Percentiles rank a stretch among this genome's conserved stretches.
Evolutionary conservation across 2,797 vertebrate species (phyloP).

Genomic region (Scolopax rusticola): DNA sequence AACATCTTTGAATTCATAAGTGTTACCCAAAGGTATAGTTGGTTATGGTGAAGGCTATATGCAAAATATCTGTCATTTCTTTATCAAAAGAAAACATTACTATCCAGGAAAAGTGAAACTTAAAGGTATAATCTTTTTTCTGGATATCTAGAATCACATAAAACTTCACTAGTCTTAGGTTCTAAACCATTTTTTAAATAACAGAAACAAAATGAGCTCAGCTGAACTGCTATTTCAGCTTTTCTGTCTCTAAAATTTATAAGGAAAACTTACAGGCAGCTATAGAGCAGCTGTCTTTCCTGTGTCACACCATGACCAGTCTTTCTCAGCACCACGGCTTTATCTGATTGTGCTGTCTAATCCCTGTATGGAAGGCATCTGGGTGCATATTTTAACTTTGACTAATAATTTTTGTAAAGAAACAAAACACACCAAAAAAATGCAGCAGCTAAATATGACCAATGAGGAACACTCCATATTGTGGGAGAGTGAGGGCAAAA

Average conservation of each 20-base stretch:
- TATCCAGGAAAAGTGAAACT: background rate
- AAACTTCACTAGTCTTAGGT: background rate
- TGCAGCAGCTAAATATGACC: background rate
- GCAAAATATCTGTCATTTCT: background rate
- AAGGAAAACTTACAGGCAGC: background rate
- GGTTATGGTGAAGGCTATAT: background rate
- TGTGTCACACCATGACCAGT: rapidly evolving
- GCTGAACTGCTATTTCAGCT: background rate
- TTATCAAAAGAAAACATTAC: background rate
- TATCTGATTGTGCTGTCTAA: background rate
- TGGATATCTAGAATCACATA: background rate
- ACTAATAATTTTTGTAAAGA: background rate
- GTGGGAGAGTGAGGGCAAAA: background rate
- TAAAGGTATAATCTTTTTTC: background rate
- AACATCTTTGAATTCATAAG: background rate
- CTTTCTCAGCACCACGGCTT: background rate
- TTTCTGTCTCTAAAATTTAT: background rate
- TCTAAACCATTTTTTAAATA: background rate
- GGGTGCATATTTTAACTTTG: background rate
- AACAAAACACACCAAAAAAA: background rate
- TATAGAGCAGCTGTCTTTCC: background rate
- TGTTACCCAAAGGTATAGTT: background rate
- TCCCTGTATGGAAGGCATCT: background rate
- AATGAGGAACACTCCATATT: background rate
- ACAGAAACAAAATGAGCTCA: background rate